Percentiles rank a stretch among this genome's conserved stretches.
phyloP scores from a whole-genome alignment of 1,140 invertebrate species.

The Drosophila truncata region DNA sequence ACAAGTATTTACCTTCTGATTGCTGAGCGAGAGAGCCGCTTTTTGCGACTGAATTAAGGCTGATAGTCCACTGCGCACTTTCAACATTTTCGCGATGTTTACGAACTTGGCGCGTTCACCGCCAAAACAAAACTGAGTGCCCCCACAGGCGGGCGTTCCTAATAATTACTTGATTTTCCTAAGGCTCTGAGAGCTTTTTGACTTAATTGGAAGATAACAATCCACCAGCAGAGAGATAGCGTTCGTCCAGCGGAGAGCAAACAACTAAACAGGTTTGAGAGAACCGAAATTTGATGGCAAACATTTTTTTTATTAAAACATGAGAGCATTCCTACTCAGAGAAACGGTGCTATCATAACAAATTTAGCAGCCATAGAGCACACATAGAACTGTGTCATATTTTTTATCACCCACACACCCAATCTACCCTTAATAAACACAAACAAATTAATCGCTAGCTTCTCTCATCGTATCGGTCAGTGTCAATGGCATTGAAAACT shows the following conservation, averaged over 20 bases:
- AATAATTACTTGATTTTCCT: constrained; percentile 11
- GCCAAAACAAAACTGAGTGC: constrained; percentile 29
- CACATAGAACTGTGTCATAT: not conserved
- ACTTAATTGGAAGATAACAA: constrained; percentile 20
- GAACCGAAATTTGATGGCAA: not conserved
- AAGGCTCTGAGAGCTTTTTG: constrained; percentile 19
- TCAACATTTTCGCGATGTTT: constrained; percentile 45
- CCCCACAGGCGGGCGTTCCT: not conserved
- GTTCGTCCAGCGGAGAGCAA: not conserved
- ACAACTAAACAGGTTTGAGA: constrained; percentile 16
- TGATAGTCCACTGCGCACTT: constrained; percentile 39
- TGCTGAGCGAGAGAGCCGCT: constrained; percentile 11
- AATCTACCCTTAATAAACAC: not conserved
- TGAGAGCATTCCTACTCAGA: not conserved
- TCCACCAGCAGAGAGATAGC: constrained; percentile 14
- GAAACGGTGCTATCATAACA: not conserved
- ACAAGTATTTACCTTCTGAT: constrained; percentile 9
- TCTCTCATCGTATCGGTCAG: constrained; percentile 12
- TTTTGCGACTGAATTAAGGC: constrained; percentile 38
- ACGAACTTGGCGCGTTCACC: constrained; percentile 14
- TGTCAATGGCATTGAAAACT: constrained; percentile 24
- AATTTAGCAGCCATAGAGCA: not conserved
- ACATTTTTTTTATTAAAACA: not conserved
- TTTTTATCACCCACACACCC: constrained; percentile 15
- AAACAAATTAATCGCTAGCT: not conserved